phyloP scores from a whole-genome alignment of 2,797 vertebrate species.

The Periparus ater region DNA sequence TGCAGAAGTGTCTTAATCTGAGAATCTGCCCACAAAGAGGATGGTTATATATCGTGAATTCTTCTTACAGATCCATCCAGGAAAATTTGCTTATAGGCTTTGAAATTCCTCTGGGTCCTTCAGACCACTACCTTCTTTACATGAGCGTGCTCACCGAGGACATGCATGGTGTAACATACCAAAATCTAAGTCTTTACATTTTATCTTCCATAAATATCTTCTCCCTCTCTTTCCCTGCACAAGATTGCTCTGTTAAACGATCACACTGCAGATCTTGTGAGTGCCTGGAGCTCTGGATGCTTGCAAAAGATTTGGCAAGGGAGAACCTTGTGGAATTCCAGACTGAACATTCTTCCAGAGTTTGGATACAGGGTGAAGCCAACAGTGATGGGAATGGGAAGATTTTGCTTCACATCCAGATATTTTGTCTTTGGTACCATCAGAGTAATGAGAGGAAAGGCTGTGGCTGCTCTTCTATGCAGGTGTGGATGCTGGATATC shows the following conservation, averaged over 20 bases:
- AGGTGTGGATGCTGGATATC: background rate
- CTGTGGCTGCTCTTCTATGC: background rate
- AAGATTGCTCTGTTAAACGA: background rate
- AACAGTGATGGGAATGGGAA: background rate
- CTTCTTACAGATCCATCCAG: background rate
- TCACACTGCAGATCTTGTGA: background rate
- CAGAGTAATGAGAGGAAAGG: background rate
- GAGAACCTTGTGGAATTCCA: background rate
- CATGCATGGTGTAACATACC: background rate
- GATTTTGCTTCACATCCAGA: background rate
- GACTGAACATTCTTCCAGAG: background rate
- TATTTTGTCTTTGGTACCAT: fast-evolving
- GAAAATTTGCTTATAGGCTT: background rate
- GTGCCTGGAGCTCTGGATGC: background rate
- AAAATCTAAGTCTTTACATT: background rate
- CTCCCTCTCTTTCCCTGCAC: background rate
- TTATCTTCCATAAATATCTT: background rate
- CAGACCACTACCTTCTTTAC: background rate
- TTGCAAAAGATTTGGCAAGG: background rate
- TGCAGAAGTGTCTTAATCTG: background rate
- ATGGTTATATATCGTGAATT: background rate
- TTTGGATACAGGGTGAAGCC: background rate
- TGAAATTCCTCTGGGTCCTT: background rate
- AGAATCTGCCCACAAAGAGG: background rate
- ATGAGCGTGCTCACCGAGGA: background rate